These are phyloP conservation scores for Hirtodrosophila confusa DNA, from an alignment of 2,888 invertebrate species.

Conservation along the genomic window DNA sequence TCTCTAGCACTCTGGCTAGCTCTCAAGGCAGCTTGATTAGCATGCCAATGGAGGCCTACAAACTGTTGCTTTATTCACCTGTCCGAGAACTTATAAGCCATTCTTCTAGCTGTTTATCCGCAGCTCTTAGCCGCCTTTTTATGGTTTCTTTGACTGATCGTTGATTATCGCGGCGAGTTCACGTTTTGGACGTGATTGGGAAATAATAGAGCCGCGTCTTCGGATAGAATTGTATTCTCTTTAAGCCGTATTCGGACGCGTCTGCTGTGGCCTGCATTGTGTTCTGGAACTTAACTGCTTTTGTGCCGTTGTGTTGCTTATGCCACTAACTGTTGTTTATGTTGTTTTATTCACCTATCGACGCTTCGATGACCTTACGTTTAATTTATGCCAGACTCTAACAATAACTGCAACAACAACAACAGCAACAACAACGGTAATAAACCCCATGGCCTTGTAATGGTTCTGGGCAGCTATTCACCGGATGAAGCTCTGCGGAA, in stretches of 20 bases:
- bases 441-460: conserved; percentile 65
- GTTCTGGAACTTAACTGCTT: conserved; percentile 64
- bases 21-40: conserved; percentile 34
- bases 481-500: conserved; percentile 25
- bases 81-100: conserved; percentile 14
- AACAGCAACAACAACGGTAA: conserved; percentile 22
- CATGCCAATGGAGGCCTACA: conserved; percentile 25
- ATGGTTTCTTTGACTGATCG: conserved; percentile 37
- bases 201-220: conserved; percentile 24
- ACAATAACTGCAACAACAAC: conserved; percentile 15
- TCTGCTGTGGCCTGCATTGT: conserved; percentile 48
- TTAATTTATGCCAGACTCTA: conserved; percentile 67
- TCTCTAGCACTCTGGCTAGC: no score
- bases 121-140: conserved; percentile 6
- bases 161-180: conserved; percentile 20
- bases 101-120: background rate
- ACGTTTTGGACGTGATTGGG: conserved; percentile 21
- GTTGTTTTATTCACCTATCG: conserved; percentile 42
- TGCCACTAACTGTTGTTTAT: conserved; percentile 59
- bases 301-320: conserved; percentile 63
- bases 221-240: conserved; percentile 7
- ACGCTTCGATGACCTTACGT: conserved; percentile 65
- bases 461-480: conserved; percentile 52
- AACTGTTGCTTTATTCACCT: conserved; percentile 30
- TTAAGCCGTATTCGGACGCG: conserved; percentile 10